A percentile compares a stretch with the other conserved stretches of the same genome.
These are phyloP conservation scores for Polypterus senegalus DNA, from an alignment of 2,113 vertebrate species.

Conservation along the genomic window DNA sequence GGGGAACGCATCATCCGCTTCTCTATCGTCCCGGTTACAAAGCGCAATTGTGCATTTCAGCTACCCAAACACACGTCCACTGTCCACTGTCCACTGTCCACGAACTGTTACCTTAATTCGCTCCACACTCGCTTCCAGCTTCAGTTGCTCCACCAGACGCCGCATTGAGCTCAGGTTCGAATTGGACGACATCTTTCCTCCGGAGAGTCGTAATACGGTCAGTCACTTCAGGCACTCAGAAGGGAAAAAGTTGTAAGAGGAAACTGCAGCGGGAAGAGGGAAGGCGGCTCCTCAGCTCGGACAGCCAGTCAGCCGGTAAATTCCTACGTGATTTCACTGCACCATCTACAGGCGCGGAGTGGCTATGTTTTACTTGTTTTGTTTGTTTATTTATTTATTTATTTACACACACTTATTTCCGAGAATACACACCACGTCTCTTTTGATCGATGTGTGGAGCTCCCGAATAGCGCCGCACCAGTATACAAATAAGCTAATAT, in stretches of 20 bases:
- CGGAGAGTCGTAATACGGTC: not conserved
- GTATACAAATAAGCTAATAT: too few relatives aligned
- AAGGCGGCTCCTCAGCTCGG: not conserved
- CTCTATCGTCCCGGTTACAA: not conserved
- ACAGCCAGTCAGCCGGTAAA: not conserved
- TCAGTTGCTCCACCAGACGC: slow-evolving; percentile 76
- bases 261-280: not conserved
- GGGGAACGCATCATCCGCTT: not conserved
- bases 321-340: not conserved
- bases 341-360: not conserved
- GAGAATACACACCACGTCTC: too few relatives aligned
- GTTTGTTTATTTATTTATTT: too few relatives aligned
- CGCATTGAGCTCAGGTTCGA: slow-evolving; percentile 65
- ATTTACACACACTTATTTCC: too few relatives aligned
- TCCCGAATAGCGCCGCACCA: too few relatives aligned
- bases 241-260: not conserved
- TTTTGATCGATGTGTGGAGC: too few relatives aligned
- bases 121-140: slow-evolving; percentile 77
- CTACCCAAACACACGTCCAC: not conserved
- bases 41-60: too few relatives aligned
- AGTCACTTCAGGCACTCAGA: not conserved
- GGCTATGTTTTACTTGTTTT: too few relatives aligned
- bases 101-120: slow-evolving; percentile 65
- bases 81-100: not conserved
- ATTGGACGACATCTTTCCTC: slow-evolving; percentile 63